Percentiles rank a stretch among this genome's conserved stretches.
These are phyloP conservation scores for Bicyclus anynana DNA, from an alignment of 1,140 invertebrate genomes.

Conservation along the genomic window DNA sequence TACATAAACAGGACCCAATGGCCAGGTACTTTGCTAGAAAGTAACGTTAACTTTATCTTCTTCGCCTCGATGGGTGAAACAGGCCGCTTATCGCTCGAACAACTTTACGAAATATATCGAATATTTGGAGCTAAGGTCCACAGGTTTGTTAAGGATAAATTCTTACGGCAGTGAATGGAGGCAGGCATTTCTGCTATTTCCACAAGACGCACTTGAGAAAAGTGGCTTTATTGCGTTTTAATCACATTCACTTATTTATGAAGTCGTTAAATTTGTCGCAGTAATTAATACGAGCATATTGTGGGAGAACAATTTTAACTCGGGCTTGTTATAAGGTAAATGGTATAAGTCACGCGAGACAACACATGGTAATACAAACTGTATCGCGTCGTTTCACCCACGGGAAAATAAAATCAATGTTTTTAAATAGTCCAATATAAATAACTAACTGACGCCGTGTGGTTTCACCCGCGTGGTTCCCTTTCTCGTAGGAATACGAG, in stretches of 20 bases:
- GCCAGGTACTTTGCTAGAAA: background rate
- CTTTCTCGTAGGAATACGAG: too few relatives aligned
- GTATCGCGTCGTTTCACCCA: too few relatives aligned
- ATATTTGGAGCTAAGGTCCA: slow-evolving; percentile 7
- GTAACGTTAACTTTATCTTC: background rate
- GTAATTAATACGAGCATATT: background rate
- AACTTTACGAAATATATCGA: background rate
- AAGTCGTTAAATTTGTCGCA: background rate
- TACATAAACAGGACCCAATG: background rate
- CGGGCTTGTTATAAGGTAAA: background rate
- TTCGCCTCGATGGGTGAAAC: background rate
- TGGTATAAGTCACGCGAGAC: background rate
- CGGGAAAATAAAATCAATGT: too few relatives aligned
- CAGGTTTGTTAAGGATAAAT: slow-evolving; percentile 7
- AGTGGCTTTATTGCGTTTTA: background rate
- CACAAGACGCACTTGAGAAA: slow-evolving; percentile 14
- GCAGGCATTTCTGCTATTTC: slow-evolving; percentile 11
- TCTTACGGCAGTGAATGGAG: slow-evolving; percentile 5
- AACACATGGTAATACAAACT: too few relatives aligned
- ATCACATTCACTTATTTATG: slow-evolving; percentile 2
- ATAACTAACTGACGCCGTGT: too few relatives aligned
- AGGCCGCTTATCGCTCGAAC: background rate
- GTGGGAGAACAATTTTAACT: background rate
- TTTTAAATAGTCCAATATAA: too few relatives aligned
- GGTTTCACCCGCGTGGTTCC: too few relatives aligned